A percentile compares a stretch with the other conserved stretches of the same genome.
Conservation (phyloP, 2,113 vertebrate genomes). For the Lasiurus borealis region DNA sequence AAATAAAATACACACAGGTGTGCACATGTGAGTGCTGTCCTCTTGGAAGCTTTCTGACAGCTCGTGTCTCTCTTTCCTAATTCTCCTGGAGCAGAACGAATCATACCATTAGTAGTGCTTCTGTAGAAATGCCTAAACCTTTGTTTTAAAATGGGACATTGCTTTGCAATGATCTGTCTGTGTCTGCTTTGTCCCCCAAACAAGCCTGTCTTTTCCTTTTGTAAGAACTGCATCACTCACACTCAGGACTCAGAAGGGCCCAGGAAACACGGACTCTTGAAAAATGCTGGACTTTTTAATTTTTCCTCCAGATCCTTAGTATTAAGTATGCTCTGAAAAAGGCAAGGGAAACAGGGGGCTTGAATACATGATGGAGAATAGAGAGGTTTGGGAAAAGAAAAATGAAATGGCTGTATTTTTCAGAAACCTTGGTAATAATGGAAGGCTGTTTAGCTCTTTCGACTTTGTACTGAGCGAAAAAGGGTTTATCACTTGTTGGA, state of each 20-base stretch:
- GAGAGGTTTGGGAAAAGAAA: neutral
- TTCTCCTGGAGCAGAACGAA: neutral
- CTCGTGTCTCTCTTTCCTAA: neutral
- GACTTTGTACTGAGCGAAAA: neutral
- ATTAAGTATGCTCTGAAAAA: neutral
- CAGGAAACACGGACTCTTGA: neutral
- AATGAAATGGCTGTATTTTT: neutral
- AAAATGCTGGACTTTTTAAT: neutral
- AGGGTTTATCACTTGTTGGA: neutral
- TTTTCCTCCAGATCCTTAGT: neutral
- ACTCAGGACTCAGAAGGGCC: neutral
- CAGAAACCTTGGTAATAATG: neutral
- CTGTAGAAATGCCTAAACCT: neutral
- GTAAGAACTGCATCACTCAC: neutral
- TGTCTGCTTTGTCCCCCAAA: neutral
- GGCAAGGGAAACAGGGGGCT: neutral
- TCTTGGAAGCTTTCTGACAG: neutral
- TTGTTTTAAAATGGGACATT: slow-evolving; percentile 55
- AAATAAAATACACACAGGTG: neutral
- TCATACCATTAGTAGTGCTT: neutral
- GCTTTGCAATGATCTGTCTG: too few species aligned
- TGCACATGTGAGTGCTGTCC: neutral
- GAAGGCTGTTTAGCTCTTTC: neutral
- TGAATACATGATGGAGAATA: neutral
- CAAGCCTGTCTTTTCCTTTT: neutral